Conservation (phyloP, 2,888 invertebrate species). For the Acanthacorydalis orientalis region DNA sequence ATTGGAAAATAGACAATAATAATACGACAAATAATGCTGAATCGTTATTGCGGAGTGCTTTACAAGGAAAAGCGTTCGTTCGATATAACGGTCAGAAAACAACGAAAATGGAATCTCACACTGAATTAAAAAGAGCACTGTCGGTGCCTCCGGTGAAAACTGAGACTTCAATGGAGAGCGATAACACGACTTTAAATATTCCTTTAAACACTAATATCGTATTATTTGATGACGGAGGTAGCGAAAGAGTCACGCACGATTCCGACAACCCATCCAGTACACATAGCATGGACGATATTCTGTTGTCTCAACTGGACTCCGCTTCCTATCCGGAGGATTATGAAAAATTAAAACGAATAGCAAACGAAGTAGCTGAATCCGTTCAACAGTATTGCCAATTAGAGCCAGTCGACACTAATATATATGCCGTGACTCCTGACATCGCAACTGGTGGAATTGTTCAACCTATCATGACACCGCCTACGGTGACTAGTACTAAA, state of each 20-base stretch:
- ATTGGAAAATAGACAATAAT: conserved; percentile 65
- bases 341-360: conserved; percentile 69
- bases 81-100: conserved; percentile 22
- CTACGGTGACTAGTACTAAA: conserved; percentile 44
- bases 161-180: conserved; percentile 15
- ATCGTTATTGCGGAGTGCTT: conserved; percentile 62
- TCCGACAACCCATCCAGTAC: conserved; percentile 41
- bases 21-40: conserved; percentile 30
- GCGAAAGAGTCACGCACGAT: conserved; percentile 21
- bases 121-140: conserved; percentile 37
- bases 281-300: conserved; percentile 49
- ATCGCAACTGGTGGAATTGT: conserved; percentile 16
- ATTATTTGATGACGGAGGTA: conserved; percentile 30
- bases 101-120: conserved; percentile 20
- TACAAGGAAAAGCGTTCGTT: conserved; percentile 55
- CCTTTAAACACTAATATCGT: conserved; percentile 23
- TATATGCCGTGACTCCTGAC: conserved; percentile 30
- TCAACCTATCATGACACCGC: conserved; percentile 34
- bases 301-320: conserved; percentile 49
- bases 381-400: conserved; percentile 49
- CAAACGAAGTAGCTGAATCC: conserved; percentile 64
- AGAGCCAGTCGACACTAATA: conserved; percentile 33
- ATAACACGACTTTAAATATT: background rate
- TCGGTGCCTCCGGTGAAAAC: conserved; percentile 29
- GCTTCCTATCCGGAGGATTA: conserved; percentile 58